These are phyloP conservation scores for Pristionchus fissidentatus DNA, from an alignment of 2,888 invertebrate species.

Conservation along the genomic window DNA sequence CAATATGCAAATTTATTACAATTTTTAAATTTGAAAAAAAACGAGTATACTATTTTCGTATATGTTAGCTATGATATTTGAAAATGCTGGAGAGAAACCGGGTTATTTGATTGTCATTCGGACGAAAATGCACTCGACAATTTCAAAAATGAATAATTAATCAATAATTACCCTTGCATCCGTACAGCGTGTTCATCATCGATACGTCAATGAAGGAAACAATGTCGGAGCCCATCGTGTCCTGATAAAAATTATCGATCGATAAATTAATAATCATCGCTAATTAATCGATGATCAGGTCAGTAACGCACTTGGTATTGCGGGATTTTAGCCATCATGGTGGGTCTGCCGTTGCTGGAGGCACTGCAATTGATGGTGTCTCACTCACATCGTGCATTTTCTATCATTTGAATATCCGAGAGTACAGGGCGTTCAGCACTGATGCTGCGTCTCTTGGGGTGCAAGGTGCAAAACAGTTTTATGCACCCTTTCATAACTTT, in stretches of 20 bases:
- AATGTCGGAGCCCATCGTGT: slow-evolving; percentile 66
- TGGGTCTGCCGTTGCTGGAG: slow-evolving; percentile 58
- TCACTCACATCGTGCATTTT: not conserved
- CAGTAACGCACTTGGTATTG: slow-evolving; percentile 51
- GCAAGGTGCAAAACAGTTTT: too few species aligned
- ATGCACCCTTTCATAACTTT: not conserved
- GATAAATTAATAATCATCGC: not conserved
- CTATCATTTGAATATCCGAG: too few species aligned
- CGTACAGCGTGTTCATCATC: slow-evolving; percentile 72
- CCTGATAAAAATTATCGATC: too few species aligned
- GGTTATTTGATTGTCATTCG: too few species aligned
- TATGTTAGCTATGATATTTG: slow-evolving; percentile 1
- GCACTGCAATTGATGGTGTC: slow-evolving; percentile 50
- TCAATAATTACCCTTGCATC: slow-evolving; percentile 63
- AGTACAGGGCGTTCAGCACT: too few species aligned
- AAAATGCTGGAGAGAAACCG: too few species aligned
- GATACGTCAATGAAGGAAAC: slow-evolving; percentile 68
- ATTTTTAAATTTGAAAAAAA: not conserved
- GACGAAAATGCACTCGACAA: too few species aligned
- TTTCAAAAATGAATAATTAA: too few species aligned
- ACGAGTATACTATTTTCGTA: not conserved
- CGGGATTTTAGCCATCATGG: slow-evolving; percentile 61
- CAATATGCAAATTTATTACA: not conserved
- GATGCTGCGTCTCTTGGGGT: too few species aligned
- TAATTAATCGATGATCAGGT: not conserved